Conservation (phyloP, 2,888 invertebrate genomes). For the Linnaemya tessellans region DNA sequence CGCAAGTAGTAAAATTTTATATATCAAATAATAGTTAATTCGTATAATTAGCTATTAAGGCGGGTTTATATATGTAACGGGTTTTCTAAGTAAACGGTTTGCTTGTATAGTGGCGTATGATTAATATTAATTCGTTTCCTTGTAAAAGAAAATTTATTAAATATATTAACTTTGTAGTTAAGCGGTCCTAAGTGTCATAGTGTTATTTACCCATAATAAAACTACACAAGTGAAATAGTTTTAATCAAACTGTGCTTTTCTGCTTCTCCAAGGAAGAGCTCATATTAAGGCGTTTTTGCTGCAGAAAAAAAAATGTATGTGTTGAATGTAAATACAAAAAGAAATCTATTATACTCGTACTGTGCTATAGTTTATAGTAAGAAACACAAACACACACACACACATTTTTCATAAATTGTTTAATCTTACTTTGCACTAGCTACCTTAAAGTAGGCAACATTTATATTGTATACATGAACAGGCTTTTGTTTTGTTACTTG, state of each 20-base stretch:
- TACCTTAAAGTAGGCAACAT: slow-evolving; percentile 34
- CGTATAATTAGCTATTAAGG: neutral
- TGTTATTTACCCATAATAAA: neutral
- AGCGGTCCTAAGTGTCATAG: neutral
- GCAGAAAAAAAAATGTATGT: slow-evolving; percentile 32
- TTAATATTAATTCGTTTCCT: neutral
- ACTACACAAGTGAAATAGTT: neutral
- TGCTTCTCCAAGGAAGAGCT: neutral
- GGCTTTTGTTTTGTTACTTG: neutral
- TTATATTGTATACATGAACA: neutral
- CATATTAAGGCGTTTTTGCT: slow-evolving; percentile 37
- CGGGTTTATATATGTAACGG: neutral
- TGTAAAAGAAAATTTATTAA: neutral
- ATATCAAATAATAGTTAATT: slow-evolving; percentile 2
- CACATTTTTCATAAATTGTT: neutral
- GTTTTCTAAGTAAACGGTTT: neutral
- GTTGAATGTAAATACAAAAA: neutral
- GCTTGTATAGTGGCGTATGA: slow-evolving; percentile 14
- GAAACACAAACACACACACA: too few relatives aligned
- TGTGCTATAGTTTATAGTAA: too few relatives aligned
- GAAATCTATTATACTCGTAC: neutral
- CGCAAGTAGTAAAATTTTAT: neutral
- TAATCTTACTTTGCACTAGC: neutral
- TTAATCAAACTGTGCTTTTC: neutral
- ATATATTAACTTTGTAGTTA: neutral